These are phyloP conservation scores for Sarcophaga subvicina DNA, from an alignment of 2,888 invertebrate species.

Conservation along the genomic window DNA sequence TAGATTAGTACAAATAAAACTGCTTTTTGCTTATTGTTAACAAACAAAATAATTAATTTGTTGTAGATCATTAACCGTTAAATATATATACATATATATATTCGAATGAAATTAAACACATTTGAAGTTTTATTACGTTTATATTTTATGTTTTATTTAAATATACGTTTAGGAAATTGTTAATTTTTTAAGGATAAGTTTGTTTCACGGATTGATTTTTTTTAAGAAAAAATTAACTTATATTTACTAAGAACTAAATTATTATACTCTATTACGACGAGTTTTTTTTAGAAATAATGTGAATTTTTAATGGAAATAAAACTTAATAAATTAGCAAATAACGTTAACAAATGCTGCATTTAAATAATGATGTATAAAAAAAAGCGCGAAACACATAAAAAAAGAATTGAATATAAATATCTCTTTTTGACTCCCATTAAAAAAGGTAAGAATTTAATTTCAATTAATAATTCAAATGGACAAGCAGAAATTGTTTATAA, in stretches of 20 bases:
- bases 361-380: slow-evolving; percentile 3
- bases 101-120: slow-evolving; percentile 3
- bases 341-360: neutral
- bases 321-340: slow-evolving; percentile 16
- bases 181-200: slow-evolving; percentile 48
- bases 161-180: slow-evolving; percentile 56
- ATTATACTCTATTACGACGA: slow-evolving; percentile 10
- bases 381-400: neutral
- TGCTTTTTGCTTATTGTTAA: slow-evolving; percentile 1
- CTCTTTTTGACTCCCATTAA: too few species aligned
- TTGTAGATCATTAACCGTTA: neutral
- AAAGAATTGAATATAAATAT: slow-evolving; percentile 3
- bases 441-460: too few species aligned
- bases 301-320: slow-evolving; percentile 17
- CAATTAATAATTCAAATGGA: too few species aligned
- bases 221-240: slow-evolving; percentile 56
- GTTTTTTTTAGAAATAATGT: slow-evolving; percentile 35
- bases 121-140: slow-evolving; percentile 39
- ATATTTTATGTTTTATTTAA: slow-evolving; percentile 59
- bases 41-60: neutral
- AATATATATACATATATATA: neutral
- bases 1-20: slow-evolving; percentile 6
- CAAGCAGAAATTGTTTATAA: too few species aligned
- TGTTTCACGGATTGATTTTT: slow-evolving; percentile 30
- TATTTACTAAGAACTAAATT: slow-evolving; percentile 43